A percentile compares a stretch with the other conserved stretches of the same genome.
Conservation (phyloP, 2,888 invertebrate species). For the Tenthredo notha region DNA sequence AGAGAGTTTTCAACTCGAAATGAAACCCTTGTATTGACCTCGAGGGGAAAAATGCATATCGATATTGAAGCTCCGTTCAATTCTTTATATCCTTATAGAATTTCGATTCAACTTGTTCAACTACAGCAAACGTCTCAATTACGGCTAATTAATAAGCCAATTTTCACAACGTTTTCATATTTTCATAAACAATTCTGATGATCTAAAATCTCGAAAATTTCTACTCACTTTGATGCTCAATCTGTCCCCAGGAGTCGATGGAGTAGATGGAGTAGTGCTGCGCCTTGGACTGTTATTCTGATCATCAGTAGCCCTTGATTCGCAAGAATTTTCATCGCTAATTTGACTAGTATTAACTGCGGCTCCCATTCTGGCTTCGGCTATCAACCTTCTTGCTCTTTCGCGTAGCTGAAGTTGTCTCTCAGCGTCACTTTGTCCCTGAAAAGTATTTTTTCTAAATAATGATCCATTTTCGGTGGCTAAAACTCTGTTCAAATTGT, state of each 20-base stretch:
- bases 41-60: too few relatives aligned
- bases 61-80: too few relatives aligned
- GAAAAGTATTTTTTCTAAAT: neutral
- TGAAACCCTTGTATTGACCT: neutral
- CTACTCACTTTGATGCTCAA: slow-evolving; percentile 72
- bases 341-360: slow-evolving; percentile 75
- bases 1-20: neutral
- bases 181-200: neutral
- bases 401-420: slow-evolving; percentile 92
- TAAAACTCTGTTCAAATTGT: neutral
- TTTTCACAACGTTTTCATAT: neutral
- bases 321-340: slow-evolving; percentile 74
- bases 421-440: slow-evolving; percentile 88
- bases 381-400: slow-evolving; percentile 93
- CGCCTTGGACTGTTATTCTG: slow-evolving; percentile 76
- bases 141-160: neutral
- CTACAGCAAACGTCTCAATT: neutral
- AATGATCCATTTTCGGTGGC: neutral
- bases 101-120: neutral
- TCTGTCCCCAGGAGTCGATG: slow-evolving; percentile 75
- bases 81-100: neutral
- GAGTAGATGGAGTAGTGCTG: slow-evolving; percentile 75
- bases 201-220: neutral
- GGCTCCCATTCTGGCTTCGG: slow-evolving; percentile 88
- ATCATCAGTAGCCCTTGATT: slow-evolving; percentile 75